A percentile compares a stretch with the other conserved stretches of the same genome.
Evolutionary conservation across 2,113 vertebrate genomes (phyloP).

Genomic region (Phycodurus eques): DNA sequence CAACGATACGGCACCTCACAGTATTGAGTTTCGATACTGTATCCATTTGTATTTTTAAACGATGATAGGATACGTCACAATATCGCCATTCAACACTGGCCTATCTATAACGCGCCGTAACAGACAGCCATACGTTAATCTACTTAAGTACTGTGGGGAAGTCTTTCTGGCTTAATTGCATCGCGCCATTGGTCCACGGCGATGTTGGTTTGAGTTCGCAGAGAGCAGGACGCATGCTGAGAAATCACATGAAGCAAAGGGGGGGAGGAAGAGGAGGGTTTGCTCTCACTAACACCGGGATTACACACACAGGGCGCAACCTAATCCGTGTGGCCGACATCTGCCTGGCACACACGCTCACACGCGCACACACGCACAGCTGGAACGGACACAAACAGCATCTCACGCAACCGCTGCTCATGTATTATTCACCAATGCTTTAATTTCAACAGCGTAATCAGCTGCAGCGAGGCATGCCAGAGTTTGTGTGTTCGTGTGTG

Average conservation of each 20-base stretch:
- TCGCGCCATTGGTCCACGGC: not conserved
- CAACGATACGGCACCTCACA: no score
- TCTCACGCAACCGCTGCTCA: conserved; percentile 27
- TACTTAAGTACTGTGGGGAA: not conserved
- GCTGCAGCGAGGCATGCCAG: conserved; percentile 5
- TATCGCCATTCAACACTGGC: no score
- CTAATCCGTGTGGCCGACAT: conserved; percentile 64
- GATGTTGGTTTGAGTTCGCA: not conserved
- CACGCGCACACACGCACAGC: conserved; percentile 7
- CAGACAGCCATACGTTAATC: no score
- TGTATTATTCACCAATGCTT: conserved; percentile 33
- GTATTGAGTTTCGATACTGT: no score
- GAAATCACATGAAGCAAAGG: not conserved
- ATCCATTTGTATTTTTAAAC: no score
- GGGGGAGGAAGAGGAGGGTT: conserved; percentile 1
- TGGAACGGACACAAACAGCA: conserved; percentile 5
- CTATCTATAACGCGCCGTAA: no score
- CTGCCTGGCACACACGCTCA: conserved; percentile 51
- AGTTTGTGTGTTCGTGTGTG: not conserved
- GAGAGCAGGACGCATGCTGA: not conserved
- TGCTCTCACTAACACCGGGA: conserved; percentile 66
- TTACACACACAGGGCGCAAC: conserved; percentile 61
- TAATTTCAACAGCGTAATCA: conserved; percentile 31
- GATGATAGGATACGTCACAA: no score
- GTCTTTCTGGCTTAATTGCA: not conserved